Base-by-base conservation (phyloP, 2,797 vertebrate species). In the Chaetodon trifasciatus region DNA sequence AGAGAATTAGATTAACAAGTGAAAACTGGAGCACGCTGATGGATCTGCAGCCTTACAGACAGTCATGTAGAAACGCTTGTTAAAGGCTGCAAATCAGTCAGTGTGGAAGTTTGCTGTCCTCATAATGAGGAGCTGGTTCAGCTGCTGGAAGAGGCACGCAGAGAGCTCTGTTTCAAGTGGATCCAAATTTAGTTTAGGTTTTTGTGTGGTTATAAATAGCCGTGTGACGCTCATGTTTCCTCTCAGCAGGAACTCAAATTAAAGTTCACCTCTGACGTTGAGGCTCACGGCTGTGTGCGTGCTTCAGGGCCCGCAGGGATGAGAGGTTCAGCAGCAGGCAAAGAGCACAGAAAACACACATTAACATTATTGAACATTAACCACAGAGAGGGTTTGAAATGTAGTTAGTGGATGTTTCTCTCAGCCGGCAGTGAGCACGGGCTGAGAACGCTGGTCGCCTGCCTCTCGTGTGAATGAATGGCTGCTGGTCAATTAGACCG, bases 241-340 rank as follows among this genome's bases (percentile, higher is more conserved):
- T 76, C 74, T 44, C 57, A 68, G 70, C 64, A 69, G 57, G 57
- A 62, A 8, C 17, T 67, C 39, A 35, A 15, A 49, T 35, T 21
- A 63, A 74, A 80, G 64, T 69, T 69, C 50, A 50, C 7, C 57
- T 58, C 50, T 76, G 74, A 49, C 15, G 37, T 56, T 57, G 24
- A 32, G 42, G 72, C 66, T 60, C 10, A 1, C 4, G 42, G 12
- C 24, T 24, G 65, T 37, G 28, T 70, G 6, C 35, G 39, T 21
- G 28, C 61, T 40, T 50, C 44, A 50, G 44, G 13, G 42, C 52
- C 28, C 28, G 4, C 28, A n/a, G 28, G 28, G 28, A 32, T 4
- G 28, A 32, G 28, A 32, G 28, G 28, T 50, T 35, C 49, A 53
- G 8, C 49, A 23, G n/a, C 50, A 28, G 4, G 40, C 35, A 24